phyloP scores from a whole-genome alignment of 1,140 invertebrate genomes.

The Galleria mellonella region DNA sequence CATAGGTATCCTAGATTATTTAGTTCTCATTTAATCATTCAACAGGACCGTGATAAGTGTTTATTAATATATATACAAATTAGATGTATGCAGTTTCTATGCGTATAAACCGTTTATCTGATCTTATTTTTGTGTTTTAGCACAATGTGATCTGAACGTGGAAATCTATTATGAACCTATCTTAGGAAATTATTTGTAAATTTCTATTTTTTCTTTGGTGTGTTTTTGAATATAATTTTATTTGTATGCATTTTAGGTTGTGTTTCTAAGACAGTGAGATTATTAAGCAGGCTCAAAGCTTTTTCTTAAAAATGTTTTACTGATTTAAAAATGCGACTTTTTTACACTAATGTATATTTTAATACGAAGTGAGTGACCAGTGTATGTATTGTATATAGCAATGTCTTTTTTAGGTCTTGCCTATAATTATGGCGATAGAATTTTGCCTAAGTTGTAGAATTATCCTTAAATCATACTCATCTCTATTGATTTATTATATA shows the following conservation, averaged over 20 bases:
- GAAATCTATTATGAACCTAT: slow-evolving; percentile 12
- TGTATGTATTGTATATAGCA: too few relatives aligned
- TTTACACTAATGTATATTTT: too few relatives aligned
- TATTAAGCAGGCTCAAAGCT: neutral
- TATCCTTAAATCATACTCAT: too few relatives aligned
- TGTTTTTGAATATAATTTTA: slow-evolving; percentile 13
- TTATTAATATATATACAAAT: slow-evolving; percentile 20
- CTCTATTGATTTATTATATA: too few relatives aligned
- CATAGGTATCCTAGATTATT: slow-evolving; percentile 42
- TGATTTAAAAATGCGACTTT: too few relatives aligned
- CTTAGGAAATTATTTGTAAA: neutral
- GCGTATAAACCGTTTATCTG: slow-evolving; percentile 39
- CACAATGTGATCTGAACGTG: slow-evolving; percentile 20
- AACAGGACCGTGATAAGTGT: slow-evolving; percentile 30
- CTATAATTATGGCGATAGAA: too few relatives aligned
- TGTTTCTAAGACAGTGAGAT: neutral
- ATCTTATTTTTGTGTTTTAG: slow-evolving; percentile 25
- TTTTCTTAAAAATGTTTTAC: too few relatives aligned
- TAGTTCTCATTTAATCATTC: slow-evolving; percentile 48
- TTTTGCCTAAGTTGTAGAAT: too few relatives aligned
- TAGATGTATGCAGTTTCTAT: slow-evolving; percentile 23
- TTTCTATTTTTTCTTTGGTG: slow-evolving; percentile 41
- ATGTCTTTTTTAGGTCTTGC: too few relatives aligned
- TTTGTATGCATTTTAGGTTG: slow-evolving; percentile 5
- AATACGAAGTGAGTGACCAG: too few relatives aligned